Base-by-base conservation (phyloP, 2,113 vertebrate species). In the Dasyprocta punctata region DNA sequence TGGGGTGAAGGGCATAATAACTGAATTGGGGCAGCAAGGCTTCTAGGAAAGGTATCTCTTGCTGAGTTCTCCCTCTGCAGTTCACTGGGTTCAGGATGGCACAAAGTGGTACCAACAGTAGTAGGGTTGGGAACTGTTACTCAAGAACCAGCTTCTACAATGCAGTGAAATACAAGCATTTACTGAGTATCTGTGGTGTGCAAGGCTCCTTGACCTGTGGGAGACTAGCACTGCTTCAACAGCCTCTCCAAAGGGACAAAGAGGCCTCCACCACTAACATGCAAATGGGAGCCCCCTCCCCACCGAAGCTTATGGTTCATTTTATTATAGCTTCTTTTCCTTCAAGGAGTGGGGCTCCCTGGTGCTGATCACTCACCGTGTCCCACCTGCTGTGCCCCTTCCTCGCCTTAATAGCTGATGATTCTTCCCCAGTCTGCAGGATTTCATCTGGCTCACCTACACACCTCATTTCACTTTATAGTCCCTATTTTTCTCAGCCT, bases 131-230 rank as follows among this genome's bases (percentile, higher is more conserved):
- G 54, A n/a, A 30, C 19, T 9, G 9, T 49, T 28, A 54, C 82
- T 61, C 44, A 86, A 58, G 52, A 28, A 33, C 36, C 69, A 63
- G 41, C 84, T 49, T 24, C 67, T 12, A 33, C 36, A 90, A 58
- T 0, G 0, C 85, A 90, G 81, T 96, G 93, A 96, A 90, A 61
- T 71, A 10, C 0, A 93, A 97, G 97, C 92, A 90, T 86, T 47
- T 80, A 49, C 12, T 58, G 47, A 58, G 16, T 26, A 7, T 7
- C 71, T 38, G 3, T 3, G 0, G 38, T 16, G 3, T 13, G 2
- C 65, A 47, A 84, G 56, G 28, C 58, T 75, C 11, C 49, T n/a
- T 54, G 67, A n/a, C 16, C 67, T n/a, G 65, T 69, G 16, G 6
- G 22, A 38, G n/a, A 20, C n/a, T 38, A 28, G 30, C 26, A 16